Evolutionary conservation across 53 echinoderm and acorn worm species (phyloP).

Genomic region (Apostichopus leukothele): DNA sequence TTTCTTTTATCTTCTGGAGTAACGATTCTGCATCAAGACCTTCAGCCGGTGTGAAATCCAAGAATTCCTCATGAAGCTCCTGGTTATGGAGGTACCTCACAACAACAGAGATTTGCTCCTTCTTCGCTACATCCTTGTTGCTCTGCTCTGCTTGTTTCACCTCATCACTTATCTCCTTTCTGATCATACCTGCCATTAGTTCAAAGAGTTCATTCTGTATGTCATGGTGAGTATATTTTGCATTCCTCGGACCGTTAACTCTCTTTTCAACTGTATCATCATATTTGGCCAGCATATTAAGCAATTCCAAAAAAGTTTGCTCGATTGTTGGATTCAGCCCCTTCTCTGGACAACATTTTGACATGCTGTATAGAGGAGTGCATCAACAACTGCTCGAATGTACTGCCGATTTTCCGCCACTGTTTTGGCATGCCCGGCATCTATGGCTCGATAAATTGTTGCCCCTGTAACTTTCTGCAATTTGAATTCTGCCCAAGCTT

Average conservation of each 20-base stretch:
- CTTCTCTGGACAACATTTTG: slow-evolving; percentile 40
- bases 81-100: slow-evolving; percentile 37
- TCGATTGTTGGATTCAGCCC: slow-evolving; percentile 42
- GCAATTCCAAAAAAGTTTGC: slow-evolving; percentile 36
- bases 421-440: slow-evolving; percentile 41
- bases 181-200: slow-evolving; percentile 38
- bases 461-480: slow-evolving; percentile 33
- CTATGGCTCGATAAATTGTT: slow-evolving; percentile 27
- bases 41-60: slow-evolving; percentile 32
- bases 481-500: slow-evolving; percentile 33
- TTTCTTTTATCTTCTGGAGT: slow-evolving; percentile 26
- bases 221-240: slow-evolving; percentile 48
- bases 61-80: slow-evolving; percentile 37
- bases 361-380: slow-evolving; percentile 34
- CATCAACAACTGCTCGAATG: slow-evolving; percentile 38
- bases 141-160: slow-evolving; percentile 40
- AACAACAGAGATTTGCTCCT: slow-evolving; percentile 48
- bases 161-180: slow-evolving; percentile 47
- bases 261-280: slow-evolving; percentile 26
- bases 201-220: slow-evolving; percentile 47
- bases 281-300: slow-evolving; percentile 42
- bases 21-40: slow-evolving; percentile 31
- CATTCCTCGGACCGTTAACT: slow-evolving; percentile 49
- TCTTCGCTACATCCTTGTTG: slow-evolving; percentile 44
- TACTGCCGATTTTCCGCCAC: slow-evolving; percentile 41